phyloP scores from a whole-genome alignment of 2,113 vertebrate species.

The Aegypius monachus region DNA sequence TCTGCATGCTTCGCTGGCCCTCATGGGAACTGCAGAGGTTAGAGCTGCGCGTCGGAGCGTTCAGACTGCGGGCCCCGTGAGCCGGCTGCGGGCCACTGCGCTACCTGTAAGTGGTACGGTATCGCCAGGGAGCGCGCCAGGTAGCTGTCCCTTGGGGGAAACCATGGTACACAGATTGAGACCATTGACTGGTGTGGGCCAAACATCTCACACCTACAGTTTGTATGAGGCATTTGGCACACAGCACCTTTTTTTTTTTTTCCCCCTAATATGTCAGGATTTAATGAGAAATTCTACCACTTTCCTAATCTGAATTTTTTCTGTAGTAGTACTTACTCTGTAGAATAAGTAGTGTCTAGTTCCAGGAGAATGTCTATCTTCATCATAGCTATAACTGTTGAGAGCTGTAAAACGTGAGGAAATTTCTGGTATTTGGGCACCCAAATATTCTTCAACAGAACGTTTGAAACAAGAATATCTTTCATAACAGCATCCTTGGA shows the following conservation, averaged over 20 bases:
- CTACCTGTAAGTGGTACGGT: not conserved
- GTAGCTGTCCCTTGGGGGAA: not conserved
- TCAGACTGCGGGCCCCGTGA: not conserved
- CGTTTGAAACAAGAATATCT: not conserved
- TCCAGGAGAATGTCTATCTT: not conserved
- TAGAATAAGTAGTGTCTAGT: not conserved
- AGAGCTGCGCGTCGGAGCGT: not conserved
- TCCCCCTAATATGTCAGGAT: not conserved
- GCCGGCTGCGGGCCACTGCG: fast-evolving
- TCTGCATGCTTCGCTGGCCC: not conserved
- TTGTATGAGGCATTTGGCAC: not conserved
- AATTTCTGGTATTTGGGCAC: not conserved
- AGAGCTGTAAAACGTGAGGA: not conserved
- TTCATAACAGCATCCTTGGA: not conserved
- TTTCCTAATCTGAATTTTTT: not conserved
- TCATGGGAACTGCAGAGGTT: not conserved
- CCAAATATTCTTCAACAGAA: not conserved
- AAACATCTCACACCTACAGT: not conserved
- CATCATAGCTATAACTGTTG: not conserved
- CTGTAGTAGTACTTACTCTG: not conserved
- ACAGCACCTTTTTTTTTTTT: not conserved
- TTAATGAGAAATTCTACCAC: not conserved
- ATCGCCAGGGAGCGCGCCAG: not conserved
- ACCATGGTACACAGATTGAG: not conserved
- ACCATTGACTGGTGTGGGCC: not conserved